Evolutionary conservation across 1,140 invertebrate genomes (phyloP), one percentile per base, ranked within the genome.

Genomic region (Lasaia peninsularis): DNA sequence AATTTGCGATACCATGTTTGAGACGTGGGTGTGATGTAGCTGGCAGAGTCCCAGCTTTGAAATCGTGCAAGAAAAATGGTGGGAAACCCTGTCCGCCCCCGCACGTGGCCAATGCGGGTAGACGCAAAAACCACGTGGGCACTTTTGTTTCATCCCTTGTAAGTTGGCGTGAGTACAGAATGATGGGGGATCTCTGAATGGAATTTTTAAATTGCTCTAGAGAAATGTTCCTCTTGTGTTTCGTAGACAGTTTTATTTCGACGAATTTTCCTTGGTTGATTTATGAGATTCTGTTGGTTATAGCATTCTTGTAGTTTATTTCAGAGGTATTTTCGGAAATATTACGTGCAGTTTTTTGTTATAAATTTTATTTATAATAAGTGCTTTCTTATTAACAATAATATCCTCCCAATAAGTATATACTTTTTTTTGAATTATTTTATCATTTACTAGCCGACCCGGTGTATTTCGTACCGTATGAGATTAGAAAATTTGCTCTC

Each of bases 11-110:
- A 11, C 40, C n/a, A 1, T 21, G 20, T 18, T 12, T 20, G 40
- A 48, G 18, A 3, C 20, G 40, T 48, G 40, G 40, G 40, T 48
- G 40, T 48, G 40, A 48, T 48, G 40, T 48, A 66, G 60, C 63
- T 69, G 67, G 64, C 67, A 69, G 57, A 59, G 64, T 56, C 60
- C 64, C 67, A 69, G 67, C 32, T 55, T 48, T 61, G 67, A 62
- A 69, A 57, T 63, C 67, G 63, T 69, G 61, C 64, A 69, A 69
- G 67, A 69, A 67, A 67, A 67, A 64, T 69, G 59, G 64, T 67
- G 64, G 64, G 64, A 69, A 69, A 61, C 60, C 67, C 56, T 57
- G 56, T 58, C 65, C 63, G 63, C 57, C 60, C 35, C 60, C 57
- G 56, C 56, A 58, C 62, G 59, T 64, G 62, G 56, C 52, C 58